Evolutionary conservation across 2,888 invertebrate genomes (phyloP).

Genomic region (Pterostichus madidus): DNA sequence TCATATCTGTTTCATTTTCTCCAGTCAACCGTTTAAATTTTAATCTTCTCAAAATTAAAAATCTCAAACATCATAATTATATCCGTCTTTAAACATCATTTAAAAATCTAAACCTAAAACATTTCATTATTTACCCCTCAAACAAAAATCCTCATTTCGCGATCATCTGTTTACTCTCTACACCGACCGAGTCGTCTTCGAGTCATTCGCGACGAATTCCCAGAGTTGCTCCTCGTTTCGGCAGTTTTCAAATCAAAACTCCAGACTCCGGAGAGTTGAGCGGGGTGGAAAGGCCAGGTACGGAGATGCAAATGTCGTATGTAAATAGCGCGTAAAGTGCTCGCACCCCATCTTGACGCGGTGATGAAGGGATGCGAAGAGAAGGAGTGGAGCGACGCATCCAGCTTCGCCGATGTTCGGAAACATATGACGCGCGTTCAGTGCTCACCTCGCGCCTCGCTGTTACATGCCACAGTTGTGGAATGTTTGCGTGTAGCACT

Average conservation of each 20-base stretch:
- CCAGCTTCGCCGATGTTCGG: slow-evolving; percentile 12
- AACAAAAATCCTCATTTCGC: slow-evolving; percentile 54
- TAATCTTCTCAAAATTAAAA: slow-evolving; percentile 13
- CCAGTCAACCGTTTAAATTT: slow-evolving; percentile 28
- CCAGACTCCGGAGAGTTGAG: neutral
- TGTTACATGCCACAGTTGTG: neutral
- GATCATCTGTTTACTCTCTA: slow-evolving; percentile 38
- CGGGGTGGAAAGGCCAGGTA: slow-evolving; percentile 1
- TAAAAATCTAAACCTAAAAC: slow-evolving; percentile 42
- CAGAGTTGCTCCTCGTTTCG: neutral
- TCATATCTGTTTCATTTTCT: no score
- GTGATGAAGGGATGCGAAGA: neutral
- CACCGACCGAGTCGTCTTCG: neutral
- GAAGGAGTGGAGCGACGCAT: neutral
- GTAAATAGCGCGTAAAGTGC: slow-evolving; percentile 58
- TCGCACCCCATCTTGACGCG: slow-evolving; percentile 20
- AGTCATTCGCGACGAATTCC: slow-evolving; percentile 14
- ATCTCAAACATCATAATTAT: slow-evolving; percentile 36
- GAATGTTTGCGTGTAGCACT: neutral
- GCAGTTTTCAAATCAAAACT: slow-evolving; percentile 48
- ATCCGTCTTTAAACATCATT: slow-evolving; percentile 41
- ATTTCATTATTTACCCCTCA: slow-evolving; percentile 50
- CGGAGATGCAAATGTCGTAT: slow-evolving; percentile 56
- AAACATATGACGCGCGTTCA: slow-evolving; percentile 40
- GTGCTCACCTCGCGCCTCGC: neutral